Conservation (phyloP, 2,888 invertebrate species). For the Nymphalis polychloros region DNA sequence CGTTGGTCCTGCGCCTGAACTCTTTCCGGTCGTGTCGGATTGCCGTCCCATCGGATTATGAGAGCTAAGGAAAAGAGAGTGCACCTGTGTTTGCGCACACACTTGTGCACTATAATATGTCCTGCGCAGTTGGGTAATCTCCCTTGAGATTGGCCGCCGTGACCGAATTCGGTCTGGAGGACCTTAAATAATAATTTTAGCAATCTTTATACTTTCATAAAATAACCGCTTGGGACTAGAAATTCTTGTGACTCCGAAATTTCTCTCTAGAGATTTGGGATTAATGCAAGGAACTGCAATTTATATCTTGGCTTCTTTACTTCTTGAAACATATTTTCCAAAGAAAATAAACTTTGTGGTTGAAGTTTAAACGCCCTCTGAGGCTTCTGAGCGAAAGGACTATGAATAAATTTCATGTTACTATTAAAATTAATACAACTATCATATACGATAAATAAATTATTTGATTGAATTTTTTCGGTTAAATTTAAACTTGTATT, state of each 20-base stretch:
- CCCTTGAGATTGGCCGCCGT: no score
- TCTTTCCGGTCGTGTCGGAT: no score
- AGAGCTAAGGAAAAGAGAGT: no score
- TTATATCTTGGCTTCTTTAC: conserved; percentile 32
- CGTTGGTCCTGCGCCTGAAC: no score
- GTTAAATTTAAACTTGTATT: background rate
- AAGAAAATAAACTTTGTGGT: conserved; percentile 18
- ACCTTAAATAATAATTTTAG: background rate
- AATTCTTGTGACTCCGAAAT: conserved; percentile 32
- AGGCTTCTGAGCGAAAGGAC: conserved; percentile 16
- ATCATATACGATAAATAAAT: no score
- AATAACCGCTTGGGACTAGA: conserved; percentile 9
- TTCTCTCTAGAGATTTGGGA: conserved; percentile 31
- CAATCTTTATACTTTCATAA: background rate
- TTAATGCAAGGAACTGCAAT: conserved; percentile 36
- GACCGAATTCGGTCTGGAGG: no score
- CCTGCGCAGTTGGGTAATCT: no score
- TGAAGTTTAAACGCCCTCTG: conserved; percentile 19
- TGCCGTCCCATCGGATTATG: no score
- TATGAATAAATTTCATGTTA: conserved; percentile 6
- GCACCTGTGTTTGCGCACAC: no score
- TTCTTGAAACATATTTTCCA: conserved; percentile 20
- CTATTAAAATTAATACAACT: background rate
- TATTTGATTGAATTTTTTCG: background rate
- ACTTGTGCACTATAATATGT: no score